Evolutionary conservation across 2,113 vertebrate species (phyloP).

Genomic region (Misgurnus mizolepis): DNA sequence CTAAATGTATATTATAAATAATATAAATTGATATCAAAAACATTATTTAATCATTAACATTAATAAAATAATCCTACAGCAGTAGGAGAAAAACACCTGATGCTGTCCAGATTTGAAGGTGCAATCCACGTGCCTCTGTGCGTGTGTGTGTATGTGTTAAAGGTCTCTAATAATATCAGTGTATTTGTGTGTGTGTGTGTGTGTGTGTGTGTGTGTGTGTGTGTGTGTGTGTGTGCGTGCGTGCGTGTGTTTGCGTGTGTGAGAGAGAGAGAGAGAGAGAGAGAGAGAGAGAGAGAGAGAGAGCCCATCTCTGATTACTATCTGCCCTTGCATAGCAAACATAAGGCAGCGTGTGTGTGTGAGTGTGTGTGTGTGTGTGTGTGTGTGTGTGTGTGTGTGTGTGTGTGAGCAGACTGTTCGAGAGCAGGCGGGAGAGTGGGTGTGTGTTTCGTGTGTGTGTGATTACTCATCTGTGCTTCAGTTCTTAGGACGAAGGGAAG

Average conservation of each 20-base stretch:
- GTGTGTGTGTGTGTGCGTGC: background rate
- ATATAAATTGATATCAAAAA: too few species aligned
- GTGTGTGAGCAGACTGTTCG: conserved; percentile 26
- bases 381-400: too few species aligned
- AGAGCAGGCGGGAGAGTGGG: background rate
- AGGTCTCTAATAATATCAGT: conserved; percentile 31
- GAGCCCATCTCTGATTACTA: conserved; percentile 53
- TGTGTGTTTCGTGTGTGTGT: conserved; percentile 42
- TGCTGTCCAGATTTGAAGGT: conserved; percentile 18
- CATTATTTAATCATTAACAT: background rate
- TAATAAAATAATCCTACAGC: background rate
- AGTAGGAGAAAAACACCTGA: background rate
- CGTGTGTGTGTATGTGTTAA: conserved; percentile 18
- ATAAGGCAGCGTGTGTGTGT: conserved; percentile 29
- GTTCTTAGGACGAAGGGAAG: conserved; percentile 60
- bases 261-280: too few species aligned
- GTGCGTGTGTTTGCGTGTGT: background rate
- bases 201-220: conserved; percentile 6
- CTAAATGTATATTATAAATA: too few species aligned
- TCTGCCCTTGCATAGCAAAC: conserved; percentile 57
- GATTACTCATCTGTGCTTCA: conserved; percentile 59
- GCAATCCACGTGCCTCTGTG: background rate
- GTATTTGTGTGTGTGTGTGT: conserved; percentile 16
- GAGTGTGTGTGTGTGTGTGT: conserved; percentile 33
- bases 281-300: too few species aligned